A percentile compares a stretch with the other conserved stretches of the same genome.
These are phyloP conservation scores for Salticus scenicus DNA, from an alignment of 2,888 invertebrate species.

Conservation along the genomic window DNA sequence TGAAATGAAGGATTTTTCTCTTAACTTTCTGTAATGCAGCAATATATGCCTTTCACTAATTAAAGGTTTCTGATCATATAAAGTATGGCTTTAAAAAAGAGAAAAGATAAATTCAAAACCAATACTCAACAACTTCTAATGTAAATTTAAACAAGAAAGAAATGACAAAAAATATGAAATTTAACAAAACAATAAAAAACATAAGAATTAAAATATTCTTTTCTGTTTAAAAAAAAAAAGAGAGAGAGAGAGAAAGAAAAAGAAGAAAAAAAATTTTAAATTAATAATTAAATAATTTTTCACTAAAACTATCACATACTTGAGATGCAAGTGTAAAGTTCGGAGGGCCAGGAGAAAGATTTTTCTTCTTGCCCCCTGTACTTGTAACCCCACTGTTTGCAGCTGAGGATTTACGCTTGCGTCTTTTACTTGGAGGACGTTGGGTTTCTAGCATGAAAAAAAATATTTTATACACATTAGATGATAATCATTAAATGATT, in stretches of 20 bases:
- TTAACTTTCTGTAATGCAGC: no score
- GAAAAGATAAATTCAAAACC: neutral
- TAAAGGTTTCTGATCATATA: neutral
- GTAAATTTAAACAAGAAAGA: neutral
- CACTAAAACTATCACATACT: conserved; percentile 79
- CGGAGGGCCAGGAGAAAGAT: conserved; percentile 92
- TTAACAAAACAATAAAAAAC: no score
- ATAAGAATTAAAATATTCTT: no score
- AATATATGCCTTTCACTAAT: no score
- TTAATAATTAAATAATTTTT: neutral
- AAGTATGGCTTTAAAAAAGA: conserved; percentile 11
- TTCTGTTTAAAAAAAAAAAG: no score
- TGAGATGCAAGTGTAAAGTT: conserved; percentile 96
- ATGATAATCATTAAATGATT: no score
- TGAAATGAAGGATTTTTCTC: neutral
- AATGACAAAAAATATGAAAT: no score
- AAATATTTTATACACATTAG: no score
- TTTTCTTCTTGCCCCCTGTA: conserved; percentile 73
- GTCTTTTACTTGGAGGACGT: conserved; percentile 94
- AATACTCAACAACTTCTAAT: neutral
- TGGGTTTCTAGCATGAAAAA: conserved; percentile 85
- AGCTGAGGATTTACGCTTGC: conserved; percentile 95
- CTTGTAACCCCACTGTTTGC: conserved; percentile 82
- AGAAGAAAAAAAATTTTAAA: no score
- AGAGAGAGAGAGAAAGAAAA: no score